Evolutionary conservation across 2,888 invertebrate genomes (phyloP), one percentile per base, ranked within the genome.

Genomic region (Strigamia crassipes): DNA sequence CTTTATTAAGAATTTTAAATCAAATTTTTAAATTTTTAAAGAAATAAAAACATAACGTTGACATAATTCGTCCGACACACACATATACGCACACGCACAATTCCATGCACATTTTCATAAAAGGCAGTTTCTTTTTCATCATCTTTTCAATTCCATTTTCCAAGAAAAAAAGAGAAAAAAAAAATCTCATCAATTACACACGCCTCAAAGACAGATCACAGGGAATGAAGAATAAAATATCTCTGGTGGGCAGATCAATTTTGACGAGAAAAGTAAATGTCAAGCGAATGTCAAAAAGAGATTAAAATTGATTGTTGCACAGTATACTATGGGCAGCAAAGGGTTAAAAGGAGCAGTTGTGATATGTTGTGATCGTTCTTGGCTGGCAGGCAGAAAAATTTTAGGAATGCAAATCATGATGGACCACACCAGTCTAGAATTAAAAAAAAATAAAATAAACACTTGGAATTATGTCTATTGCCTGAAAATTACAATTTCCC

Each of bases 181-280:
- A 46, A 13, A 10, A 13, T 51, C 15, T n/a, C n/a, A 46, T 46
- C 42, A 46, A 46, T 46, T 46, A 13, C 10, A 6, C n/a, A 51
- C 18, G 51, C 51, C 51, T 51, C 51, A 51, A 51, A 51, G 51
- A 51, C 51, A 51, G 51, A 51, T 51, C 51, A 51, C 51, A 18
- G 51, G 51, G 51, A 51, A n/a, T 51, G 51, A 51, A 51, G 51
- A 51, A 51, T 51, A 51, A 51, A 51, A 51, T n/a, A 51, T n/a
- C 15, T 51, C 15, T 51, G 51, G 51, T 51, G 51, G 51, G 51
- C 51, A 18, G 51, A 51, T 51, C 51, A 51, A 51, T 51, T 51
- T 51, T 18, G 51, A 51, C 6, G 51, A 15, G 51, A 8, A 42
- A 51, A 51, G 51, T 51, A n/a, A 51, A n/a, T 51, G 51, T 51